A percentile compares a stretch with the other conserved stretches of the same genome.
These are phyloP conservation scores for Poeciliopsis infans DNA, from an alignment of 2,797 vertebrate species.

Conservation along the genomic window DNA sequence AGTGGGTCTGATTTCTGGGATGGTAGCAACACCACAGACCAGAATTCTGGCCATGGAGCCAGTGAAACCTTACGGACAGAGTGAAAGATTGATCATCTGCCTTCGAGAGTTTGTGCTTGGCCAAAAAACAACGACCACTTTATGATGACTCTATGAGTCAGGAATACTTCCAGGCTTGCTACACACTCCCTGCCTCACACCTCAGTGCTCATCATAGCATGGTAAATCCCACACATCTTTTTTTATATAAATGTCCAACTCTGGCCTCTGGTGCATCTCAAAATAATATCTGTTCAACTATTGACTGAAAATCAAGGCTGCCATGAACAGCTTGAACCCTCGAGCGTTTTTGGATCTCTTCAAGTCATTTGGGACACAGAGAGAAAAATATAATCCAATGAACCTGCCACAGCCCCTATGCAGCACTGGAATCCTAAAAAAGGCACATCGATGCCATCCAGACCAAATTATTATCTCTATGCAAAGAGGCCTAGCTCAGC, in stretches of 20 bases:
- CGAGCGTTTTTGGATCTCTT: slow-evolving; percentile 23
- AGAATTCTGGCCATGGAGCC: slow-evolving; percentile 58
- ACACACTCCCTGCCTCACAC: slow-evolving; percentile 54
- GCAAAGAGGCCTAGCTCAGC: slow-evolving; percentile 51
- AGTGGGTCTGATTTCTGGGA: slow-evolving; percentile 44
- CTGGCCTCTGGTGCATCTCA: slow-evolving; percentile 21
- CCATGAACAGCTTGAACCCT: slow-evolving; percentile 6
- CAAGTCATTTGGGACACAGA: slow-evolving; percentile 16
- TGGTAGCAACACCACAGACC: slow-evolving; percentile 54
- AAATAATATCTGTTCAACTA: slow-evolving; percentile 28
- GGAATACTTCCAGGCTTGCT: slow-evolving; percentile 62
- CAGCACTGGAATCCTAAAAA: slow-evolving; percentile 36
- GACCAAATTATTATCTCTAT: slow-evolving; percentile 45
- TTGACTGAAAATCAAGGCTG: slow-evolving; percentile 25
- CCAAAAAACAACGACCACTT: slow-evolving; percentile 65
- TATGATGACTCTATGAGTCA: slow-evolving; percentile 64
- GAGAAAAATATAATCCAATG: slow-evolving; percentile 18
- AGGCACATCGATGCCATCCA: slow-evolving; percentile 24
- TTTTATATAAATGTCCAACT: slow-evolving; percentile 19
- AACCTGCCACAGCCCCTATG: slow-evolving; percentile 39
- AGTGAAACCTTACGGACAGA: slow-evolving; percentile 46
- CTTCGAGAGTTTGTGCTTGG: slow-evolving; percentile 55
- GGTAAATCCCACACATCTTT: slow-evolving; percentile 47
- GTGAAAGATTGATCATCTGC: slow-evolving; percentile 63
- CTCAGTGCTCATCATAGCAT: slow-evolving; percentile 23